Conservation (phyloP, 2,888 invertebrate genomes). For the Elegia similella region DNA sequence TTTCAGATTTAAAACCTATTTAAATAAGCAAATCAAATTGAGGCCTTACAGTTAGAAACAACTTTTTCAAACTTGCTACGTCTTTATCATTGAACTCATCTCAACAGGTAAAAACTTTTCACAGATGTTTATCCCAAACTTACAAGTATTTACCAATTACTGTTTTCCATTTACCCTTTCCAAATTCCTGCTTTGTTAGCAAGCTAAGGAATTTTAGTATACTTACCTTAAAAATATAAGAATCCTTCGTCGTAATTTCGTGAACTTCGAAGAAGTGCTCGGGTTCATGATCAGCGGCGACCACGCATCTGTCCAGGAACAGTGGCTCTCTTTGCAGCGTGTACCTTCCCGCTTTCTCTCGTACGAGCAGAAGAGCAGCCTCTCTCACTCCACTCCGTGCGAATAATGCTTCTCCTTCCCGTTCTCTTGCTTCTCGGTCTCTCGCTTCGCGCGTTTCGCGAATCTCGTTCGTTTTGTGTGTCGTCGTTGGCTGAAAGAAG, state of each 20-base stretch:
- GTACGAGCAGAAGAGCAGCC: slow-evolving; percentile 92
- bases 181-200: too few species aligned
- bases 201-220: too few species aligned
- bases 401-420: slow-evolving; percentile 80
- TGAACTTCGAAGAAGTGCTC: slow-evolving; percentile 98
- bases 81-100: too few species aligned
- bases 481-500: slow-evolving; percentile 84
- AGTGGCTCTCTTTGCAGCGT: slow-evolving; percentile 94
- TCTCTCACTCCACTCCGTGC: slow-evolving; percentile 91
- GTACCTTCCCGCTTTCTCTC: slow-evolving; percentile 95
- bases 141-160: too few species aligned
- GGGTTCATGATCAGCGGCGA: slow-evolving; percentile 93
- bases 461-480: slow-evolving; percentile 85
- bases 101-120: too few species aligned
- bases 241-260: slow-evolving; percentile 95
- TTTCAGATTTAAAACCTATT: too few species aligned
- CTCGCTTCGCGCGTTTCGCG: slow-evolving; percentile 73
- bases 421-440: slow-evolving; percentile 69
- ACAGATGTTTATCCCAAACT: too few species aligned
- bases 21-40: too few species aligned
- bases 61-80: too few species aligned
- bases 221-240: slow-evolving; percentile 95
- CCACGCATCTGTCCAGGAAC: slow-evolving; percentile 94
- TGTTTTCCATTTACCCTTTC: too few species aligned
- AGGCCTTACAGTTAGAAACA: too few species aligned